Conservation (phyloP, 23 tunicate species). For the Ascidia mentula region DNA sequence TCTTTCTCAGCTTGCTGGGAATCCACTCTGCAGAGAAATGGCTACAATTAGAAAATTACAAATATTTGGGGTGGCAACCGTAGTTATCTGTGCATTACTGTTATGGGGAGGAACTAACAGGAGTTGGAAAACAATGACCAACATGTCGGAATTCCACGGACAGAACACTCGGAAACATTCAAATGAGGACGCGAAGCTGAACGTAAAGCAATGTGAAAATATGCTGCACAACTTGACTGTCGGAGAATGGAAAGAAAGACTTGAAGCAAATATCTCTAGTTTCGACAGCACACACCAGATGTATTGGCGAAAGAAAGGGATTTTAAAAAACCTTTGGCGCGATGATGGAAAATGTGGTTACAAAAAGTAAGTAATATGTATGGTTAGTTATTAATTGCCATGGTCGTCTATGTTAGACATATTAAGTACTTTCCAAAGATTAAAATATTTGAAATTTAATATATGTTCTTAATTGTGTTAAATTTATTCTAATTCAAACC, state of each 20-base stretch:
- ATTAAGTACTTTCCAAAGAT: no score
- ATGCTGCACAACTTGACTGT: neutral
- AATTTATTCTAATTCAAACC: no score
- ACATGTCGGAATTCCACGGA: neutral
- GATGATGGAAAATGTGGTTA: conserved; percentile 3
- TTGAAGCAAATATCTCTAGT: neutral
- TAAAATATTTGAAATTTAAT: no score
- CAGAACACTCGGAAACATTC: no score
- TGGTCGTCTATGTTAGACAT: neutral
- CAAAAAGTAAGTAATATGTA: neutral
- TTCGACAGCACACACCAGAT: neutral
- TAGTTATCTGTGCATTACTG: neutral
- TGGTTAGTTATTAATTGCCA: neutral
- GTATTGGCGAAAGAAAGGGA: neutral
- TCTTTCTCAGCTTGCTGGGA: no score
- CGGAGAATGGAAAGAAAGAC: neutral
- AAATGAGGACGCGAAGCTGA: no score
- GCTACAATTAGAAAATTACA: neutral
- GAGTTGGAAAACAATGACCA: no score
- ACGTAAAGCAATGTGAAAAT: neutral
- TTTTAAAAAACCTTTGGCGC: neutral
- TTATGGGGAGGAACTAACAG: no score
- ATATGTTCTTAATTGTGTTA: no score
- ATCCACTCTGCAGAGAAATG: no score
- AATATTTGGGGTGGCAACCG: neutral